Base-by-base conservation (phyloP, 1,140 invertebrate genomes). In the Ptiloglossa arizonensis region DNA sequence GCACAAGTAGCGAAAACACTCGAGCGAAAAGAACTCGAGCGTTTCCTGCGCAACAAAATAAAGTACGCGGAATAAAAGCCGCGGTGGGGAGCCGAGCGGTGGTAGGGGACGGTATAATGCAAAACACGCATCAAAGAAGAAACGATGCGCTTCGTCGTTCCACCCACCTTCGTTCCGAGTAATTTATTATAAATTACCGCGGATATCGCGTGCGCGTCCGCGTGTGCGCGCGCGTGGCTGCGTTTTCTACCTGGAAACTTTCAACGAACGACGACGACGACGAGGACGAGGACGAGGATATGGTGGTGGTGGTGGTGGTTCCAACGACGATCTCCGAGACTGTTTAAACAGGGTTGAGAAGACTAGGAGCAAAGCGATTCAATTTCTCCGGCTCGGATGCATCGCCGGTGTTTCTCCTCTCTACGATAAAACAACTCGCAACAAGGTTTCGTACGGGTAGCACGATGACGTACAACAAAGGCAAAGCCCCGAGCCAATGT, bases 1-100 rank as follows among this genome's bases (percentile, higher is more conserved):
- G 72, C 72, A 68, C 64, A 59, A 75, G 73, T 68, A 68, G 72
- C 72, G 72, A 75, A 75, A 75, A 75, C 73, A 75, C 73, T 75
- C 57, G 32, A 75, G n/a, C 27, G 63, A 64, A 13, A 35, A 44
- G 27, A 66, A 44, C 60, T 52, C 15, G 71, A 72, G 60, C 38
- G 8, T 57, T 38, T 6, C 38, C 52, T 48, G 48, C 24, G 41
- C 9, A 57, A 75, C 52, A n/a, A 35, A 66, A 75, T 68, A 44
- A 44, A 57, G 56, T 68, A 41, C 60, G 48, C 17, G 24, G 19
- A 67, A 46, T 48, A 13, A 32, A 46, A 22, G 56, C 11, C 3
- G 13, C 8, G 19, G 22, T 9, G 22, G 24, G 41, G 11, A 35
- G n/a, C n/a, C n/a, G n/a, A n/a, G n/a, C n/a, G n/a, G n/a, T n/a